Evolutionary conservation across 2,888 invertebrate genomes (phyloP), one percentile per base, ranked within the genome.

Genomic region (Trachelus troglodyta): DNA sequence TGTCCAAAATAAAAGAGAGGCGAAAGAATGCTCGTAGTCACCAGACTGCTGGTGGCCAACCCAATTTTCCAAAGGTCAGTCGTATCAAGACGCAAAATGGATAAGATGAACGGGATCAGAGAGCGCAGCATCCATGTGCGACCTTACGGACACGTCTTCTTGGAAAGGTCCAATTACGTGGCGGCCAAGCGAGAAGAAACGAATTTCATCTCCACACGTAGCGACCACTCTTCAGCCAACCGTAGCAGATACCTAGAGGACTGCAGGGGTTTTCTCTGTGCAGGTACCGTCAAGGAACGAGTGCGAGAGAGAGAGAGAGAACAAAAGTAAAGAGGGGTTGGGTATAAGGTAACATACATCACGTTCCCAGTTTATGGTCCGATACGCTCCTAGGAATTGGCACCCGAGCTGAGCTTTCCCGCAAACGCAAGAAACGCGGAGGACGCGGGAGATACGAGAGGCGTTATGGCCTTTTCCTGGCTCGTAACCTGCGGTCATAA

Each of bases 401-500:
- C 88, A 89, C 85, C 88, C 87, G 86, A 82, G 85, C 86, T 85
- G 85, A 85, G 87, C 86, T 86, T 88, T 85, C 82, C 87, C 87
- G 84, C 86, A 83, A 86, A 86, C 82, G 85, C 85, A 82, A 86
- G 79, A 85, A 87, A 86, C 87, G 83, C 82, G 75, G 77, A 80
- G 79, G 80, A 80, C 31, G 34, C 79, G 80, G 84, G 82, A 88
- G 87, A 89, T 89, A 88, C 87, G 85, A 86, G 56, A 56, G 85
- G 85, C 89, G 88, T 91, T 91, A 91, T 90, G 89, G 90, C 87
- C 56, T 90, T 89, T 90, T 91, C 89, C 90, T 90, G 89, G 87
- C 90, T 90, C 90, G 89, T 90, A 90, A 90, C 90, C 89, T 88
- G 86, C 85, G 89, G 88, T 89, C 90, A 90, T 91, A 91, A 91